Evolutionary conservation across 2,797 vertebrate genomes (phyloP), one percentile per base, ranked within the genome.

Genomic region (Gobio occitaniae): DNA sequence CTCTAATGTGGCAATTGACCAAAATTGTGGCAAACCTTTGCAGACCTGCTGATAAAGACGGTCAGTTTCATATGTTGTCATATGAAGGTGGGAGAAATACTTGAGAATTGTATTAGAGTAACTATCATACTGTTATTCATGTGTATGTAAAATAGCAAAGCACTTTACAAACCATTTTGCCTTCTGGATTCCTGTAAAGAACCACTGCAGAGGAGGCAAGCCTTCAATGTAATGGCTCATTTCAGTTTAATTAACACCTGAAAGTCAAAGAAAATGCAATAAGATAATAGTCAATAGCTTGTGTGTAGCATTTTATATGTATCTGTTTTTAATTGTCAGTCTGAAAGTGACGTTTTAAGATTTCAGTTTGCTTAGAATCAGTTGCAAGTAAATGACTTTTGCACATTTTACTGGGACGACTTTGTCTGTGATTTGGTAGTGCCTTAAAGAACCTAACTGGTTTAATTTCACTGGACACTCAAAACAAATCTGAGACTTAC

Each of bases 31-130:
- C 56, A 80, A 82, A 84, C 10, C 15, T 75, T 74, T 74, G 52
- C 54, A 59, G 69, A 80, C 70, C 50, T 50, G 47, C 36, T 82
- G 71, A 54, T 83, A 75, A 80, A 65, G 44, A 65, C 77, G 11
- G 2, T 70, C 50, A 32, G 83, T 68, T 74, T 86, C 76, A 84
- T 78, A 48, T 78, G 77, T 65, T 29, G 52, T 69, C 52, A 79
- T 87, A 52, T 69, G 25, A 71, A 38, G 69, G 65, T 80, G 74
- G 12, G 36, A 59, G 54, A 76, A 65, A 84, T 89, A 89, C 84
- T 87, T 86, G 94, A 95, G 84, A 61, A 83, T 84, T 85, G 69
- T 85, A 79, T 13, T 78, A 17, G 59, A 47, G 70, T 16, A 70
- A 36, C 66, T 78, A 74, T 87, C 71, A 82, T 72, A 84, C 10